A percentile compares a stretch with the other conserved stretches of the same genome.
Conservation (phyloP, 2,797 vertebrate species). For the Fistularia tabacaria region DNA sequence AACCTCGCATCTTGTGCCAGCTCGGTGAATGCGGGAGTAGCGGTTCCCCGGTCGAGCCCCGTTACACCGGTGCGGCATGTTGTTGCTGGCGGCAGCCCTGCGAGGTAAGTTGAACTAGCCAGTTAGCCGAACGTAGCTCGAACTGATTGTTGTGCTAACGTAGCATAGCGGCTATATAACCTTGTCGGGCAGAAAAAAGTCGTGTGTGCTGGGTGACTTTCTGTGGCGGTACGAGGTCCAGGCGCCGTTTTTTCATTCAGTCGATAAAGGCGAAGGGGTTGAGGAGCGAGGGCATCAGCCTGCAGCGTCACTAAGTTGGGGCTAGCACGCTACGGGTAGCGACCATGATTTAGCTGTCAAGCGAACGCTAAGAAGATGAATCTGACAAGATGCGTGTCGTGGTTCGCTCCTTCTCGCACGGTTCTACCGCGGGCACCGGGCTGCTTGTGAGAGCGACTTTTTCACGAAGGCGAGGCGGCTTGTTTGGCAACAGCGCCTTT, state of each 20-base stretch:
- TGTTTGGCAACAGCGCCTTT: constrained; percentile 2
- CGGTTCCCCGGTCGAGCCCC: constrained; percentile 7
- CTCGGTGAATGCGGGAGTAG: constrained; percentile 21
- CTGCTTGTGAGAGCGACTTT: not conserved
- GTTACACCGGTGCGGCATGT: constrained; percentile 27
- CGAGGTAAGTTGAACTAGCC: constrained; percentile 74
- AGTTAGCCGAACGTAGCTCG: constrained; percentile 47
- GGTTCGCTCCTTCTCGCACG: not conserved
- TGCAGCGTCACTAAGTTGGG: constrained; percentile 30
- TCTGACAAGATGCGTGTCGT: constrained; percentile 20
- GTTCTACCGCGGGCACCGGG: not conserved
- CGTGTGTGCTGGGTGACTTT: not conserved
- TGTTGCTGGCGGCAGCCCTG: constrained; percentile 64
- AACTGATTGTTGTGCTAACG: constrained; percentile 65
- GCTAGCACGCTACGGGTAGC: constrained; percentile 45
- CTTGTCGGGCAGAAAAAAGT: constrained; percentile 41
- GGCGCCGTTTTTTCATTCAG: not conserved
- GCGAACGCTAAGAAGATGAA: constrained; percentile 48
- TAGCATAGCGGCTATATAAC: constrained; percentile 58
- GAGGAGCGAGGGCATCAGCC: constrained; percentile 9
- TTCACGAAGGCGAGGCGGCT: not conserved
- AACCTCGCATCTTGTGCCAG: constrained; percentile 26
- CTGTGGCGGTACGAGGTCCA: not conserved
- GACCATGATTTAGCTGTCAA: constrained; percentile 59
- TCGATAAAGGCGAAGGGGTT: constrained; percentile 4